Evolutionary conservation across 2,797 vertebrate genomes (phyloP).

Genomic region (Eleutherodactylus coqui): DNA sequence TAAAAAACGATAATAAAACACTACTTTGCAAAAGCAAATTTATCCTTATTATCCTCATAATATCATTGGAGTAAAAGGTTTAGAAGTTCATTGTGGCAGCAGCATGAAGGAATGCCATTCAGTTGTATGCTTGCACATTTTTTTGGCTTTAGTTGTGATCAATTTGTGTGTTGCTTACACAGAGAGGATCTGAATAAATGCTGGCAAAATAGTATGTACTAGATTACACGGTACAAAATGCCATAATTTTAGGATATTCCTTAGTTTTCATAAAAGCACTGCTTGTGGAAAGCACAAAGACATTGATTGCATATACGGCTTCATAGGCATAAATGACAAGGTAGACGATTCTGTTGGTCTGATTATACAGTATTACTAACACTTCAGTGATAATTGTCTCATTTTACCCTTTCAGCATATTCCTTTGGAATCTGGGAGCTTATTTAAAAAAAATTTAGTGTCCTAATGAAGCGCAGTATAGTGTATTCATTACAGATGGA

Average conservation of each 20-base stretch:
- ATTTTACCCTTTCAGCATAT: not conserved
- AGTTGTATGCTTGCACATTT: not conserved
- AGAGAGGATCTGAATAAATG: not conserved
- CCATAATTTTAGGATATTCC: not conserved
- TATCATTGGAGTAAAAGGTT: not conserved
- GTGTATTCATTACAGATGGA: not conserved
- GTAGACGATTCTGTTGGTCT: not conserved
- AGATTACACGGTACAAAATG: not conserved
- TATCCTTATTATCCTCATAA: not conserved
- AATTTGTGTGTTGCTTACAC: not conserved
- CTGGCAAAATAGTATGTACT: not conserved
- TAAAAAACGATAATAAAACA: constrained; percentile 6
- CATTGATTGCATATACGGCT: not conserved
- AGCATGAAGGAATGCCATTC: not conserved
- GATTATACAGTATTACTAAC: constrained; percentile 4
- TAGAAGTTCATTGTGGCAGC: not conserved
- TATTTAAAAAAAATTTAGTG: not conserved
- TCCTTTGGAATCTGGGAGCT: no score
- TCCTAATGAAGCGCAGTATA: not conserved
- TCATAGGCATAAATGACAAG: not conserved
- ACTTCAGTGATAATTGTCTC: constrained; percentile 12
- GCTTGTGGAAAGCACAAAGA: not conserved
- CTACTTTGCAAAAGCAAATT: not conserved
- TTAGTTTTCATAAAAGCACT: not conserved
- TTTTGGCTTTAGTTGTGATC: not conserved